These are phyloP conservation scores for Drosophila orosa DNA, from an alignment of 1,140 invertebrate genomes.

Conservation along the genomic window DNA sequence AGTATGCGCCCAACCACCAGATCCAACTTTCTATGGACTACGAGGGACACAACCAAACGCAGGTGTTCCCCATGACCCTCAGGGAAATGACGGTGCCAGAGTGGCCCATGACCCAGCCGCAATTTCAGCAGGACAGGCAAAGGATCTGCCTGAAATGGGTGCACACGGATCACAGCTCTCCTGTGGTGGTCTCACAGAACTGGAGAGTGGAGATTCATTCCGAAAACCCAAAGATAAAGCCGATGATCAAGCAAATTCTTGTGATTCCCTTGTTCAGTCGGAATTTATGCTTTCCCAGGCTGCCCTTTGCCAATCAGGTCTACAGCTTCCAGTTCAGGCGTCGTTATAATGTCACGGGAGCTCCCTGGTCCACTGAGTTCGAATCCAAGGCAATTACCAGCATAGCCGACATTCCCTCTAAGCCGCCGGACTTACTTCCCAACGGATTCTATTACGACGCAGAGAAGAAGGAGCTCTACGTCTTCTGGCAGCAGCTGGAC, in stretches of 20 bases:
- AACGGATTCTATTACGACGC: conserved; percentile 10
- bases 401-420: background rate
- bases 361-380: background rate
- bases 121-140: background rate
- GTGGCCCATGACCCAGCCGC: background rate
- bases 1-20: background rate
- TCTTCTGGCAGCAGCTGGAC: conserved; percentile 6
- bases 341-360: background rate
- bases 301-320: background rate
- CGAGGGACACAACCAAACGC: conserved; percentile 2
- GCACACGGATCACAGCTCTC: background rate
- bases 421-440: background rate
- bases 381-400: background rate
- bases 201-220: background rate
- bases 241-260: background rate
- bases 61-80: background rate
- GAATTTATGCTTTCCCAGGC: background rate
- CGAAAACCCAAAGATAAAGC: background rate
- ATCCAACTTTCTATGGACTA: conserved; percentile 4
- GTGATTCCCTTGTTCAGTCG: background rate
- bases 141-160: background rate
- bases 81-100: conserved; percentile 1
- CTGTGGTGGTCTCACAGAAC: background rate
- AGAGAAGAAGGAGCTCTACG: background rate
- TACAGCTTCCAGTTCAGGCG: background rate